Evolutionary conservation across 2,888 invertebrate species (phyloP).

Genomic region (Conops quadrifasciatus): DNA sequence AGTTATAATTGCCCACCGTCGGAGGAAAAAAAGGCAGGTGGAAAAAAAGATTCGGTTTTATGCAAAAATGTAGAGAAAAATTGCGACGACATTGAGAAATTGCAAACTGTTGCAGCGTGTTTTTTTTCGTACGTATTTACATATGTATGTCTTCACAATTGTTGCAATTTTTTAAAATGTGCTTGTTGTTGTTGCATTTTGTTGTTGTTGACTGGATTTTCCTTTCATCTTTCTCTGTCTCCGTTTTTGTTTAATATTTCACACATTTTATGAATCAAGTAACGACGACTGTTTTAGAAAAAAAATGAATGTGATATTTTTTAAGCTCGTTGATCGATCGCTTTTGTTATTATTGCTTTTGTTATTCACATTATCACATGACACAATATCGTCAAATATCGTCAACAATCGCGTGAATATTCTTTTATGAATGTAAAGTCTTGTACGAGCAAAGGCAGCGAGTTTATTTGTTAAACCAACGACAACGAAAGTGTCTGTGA

Average conservation of each 20-base stretch:
- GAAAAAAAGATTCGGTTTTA: conserved; percentile 22
- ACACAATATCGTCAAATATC: conserved; percentile 23
- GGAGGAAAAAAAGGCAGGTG: conserved; percentile 25
- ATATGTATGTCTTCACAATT: background rate
- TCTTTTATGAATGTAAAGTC: too few relatives aligned
- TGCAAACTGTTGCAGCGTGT: background rate
- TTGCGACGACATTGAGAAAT: conserved; percentile 59
- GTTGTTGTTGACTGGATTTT: background rate
- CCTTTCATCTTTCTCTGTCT: background rate
- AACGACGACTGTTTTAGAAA: background rate
- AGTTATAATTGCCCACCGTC: conserved; percentile 8
- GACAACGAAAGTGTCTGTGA: too few relatives aligned
- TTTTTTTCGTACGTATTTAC: too few relatives aligned
- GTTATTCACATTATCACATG: background rate
- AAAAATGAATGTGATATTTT: conserved; percentile 4
- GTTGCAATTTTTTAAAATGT: too few relatives aligned
- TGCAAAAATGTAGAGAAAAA: conserved; percentile 33
- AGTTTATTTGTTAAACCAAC: too few relatives aligned
- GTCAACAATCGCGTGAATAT: background rate
- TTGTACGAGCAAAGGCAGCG: too few relatives aligned
- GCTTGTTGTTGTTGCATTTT: background rate
- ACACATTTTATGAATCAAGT: background rate
- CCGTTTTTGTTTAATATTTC: background rate
- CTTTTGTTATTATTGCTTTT: background rate
- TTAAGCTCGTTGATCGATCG: background rate